A percentile compares a stretch with the other conserved stretches of the same genome.
Evolutionary conservation across 1,140 invertebrate species (phyloP).

Genomic region (Nymphalis io): DNA sequence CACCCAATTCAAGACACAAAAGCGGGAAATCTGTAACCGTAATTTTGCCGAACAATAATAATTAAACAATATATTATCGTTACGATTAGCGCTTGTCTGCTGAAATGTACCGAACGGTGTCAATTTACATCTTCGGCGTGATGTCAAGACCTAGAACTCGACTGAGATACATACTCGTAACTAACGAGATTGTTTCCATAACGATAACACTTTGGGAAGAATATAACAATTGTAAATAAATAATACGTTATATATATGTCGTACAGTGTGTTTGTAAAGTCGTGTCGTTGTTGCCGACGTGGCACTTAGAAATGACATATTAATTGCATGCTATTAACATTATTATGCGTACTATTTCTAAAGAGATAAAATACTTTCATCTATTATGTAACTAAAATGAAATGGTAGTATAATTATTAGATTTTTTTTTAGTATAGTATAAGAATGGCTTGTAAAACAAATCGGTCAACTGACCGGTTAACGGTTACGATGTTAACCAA

Average conservation of each 20-base stretch:
- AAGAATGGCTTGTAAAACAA: too few species aligned
- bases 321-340: too few species aligned
- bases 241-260: background rate
- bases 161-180: background rate
- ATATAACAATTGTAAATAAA: background rate
- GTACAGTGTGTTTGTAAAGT: background rate
- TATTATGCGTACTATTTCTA: too few species aligned
- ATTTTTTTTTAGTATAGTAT: too few species aligned
- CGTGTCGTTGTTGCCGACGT: too few species aligned
- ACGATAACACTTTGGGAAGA: background rate
- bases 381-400: too few species aligned
- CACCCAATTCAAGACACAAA: background rate
- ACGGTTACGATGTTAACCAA: too few species aligned
- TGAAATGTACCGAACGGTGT: background rate
- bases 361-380: too few species aligned
- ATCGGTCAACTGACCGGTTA: too few species aligned
- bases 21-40: background rate
- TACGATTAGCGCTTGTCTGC: background rate
- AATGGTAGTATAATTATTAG: too few species aligned
- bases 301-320: too few species aligned
- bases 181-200: background rate
- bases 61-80: background rate
- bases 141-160: slow-evolving; percentile 5
- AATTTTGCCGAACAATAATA: background rate
- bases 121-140: slow-evolving; percentile 4